Evolutionary conservation across 2,888 invertebrate species (phyloP).

Genomic region (Microdon myrmicae): DNA sequence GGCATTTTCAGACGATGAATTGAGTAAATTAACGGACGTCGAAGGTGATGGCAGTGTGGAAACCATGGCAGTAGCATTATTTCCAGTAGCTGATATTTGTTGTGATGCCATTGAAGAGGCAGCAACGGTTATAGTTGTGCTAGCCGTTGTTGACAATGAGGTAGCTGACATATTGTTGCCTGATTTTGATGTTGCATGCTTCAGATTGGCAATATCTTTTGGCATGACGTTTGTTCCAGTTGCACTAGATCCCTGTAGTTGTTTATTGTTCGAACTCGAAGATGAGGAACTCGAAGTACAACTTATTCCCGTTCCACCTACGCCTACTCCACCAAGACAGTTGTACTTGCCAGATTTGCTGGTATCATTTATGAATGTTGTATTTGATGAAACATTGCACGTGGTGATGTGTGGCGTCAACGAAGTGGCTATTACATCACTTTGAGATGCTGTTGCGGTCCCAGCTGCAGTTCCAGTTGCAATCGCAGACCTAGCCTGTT

Average conservation of each 20-base stretch:
- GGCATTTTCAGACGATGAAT: constrained; percentile 29
- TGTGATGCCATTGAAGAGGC: constrained; percentile 31
- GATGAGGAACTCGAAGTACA: constrained; percentile 7
- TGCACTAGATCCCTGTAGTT: constrained; percentile 55
- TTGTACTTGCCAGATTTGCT: constrained; percentile 59
- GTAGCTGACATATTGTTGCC: constrained; percentile 57
- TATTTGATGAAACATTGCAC: constrained; percentile 70
- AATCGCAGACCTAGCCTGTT: constrained; percentile 61
- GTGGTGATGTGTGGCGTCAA: constrained; percentile 35
- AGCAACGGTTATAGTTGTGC: constrained; percentile 28
- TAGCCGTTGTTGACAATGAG: constrained; percentile 56
- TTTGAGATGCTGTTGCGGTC: constrained; percentile 47
- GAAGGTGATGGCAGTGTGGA: constrained; percentile 27
- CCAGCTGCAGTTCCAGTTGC: constrained; percentile 40
- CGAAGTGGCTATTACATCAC: constrained; percentile 20
- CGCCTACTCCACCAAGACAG: constrained; percentile 20
- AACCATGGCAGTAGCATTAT: constrained; percentile 52
- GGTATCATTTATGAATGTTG: constrained; percentile 64
- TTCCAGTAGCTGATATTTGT: constrained; percentile 19
- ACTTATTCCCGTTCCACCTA: no score
- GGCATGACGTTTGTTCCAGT: constrained; percentile 59
- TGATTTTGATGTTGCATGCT: constrained; percentile 61
- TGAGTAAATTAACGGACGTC: constrained; percentile 30
- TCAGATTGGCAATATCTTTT: constrained; percentile 61
- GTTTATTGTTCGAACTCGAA: constrained; percentile 25